Evolutionary conservation across 2,797 vertebrate species (phyloP).

Genomic region (Agapornis canus): DNA sequence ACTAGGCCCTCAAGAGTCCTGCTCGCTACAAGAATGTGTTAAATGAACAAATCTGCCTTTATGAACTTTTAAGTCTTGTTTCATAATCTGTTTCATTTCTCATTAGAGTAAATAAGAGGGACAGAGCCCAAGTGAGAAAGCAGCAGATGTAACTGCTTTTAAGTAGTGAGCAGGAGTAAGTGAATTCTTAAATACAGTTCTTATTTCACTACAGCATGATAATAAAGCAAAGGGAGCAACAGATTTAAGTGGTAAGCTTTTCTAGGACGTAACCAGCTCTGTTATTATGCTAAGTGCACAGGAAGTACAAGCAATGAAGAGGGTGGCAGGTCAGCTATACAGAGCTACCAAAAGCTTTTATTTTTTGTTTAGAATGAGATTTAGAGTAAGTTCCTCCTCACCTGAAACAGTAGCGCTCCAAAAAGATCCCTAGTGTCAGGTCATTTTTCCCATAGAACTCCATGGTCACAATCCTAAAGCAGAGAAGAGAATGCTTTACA

Average conservation of each 20-base stretch:
- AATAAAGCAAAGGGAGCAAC: background rate
- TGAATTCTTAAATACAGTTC: background rate
- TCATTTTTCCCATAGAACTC: constrained; percentile 99
- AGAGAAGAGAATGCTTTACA: constrained; percentile 23
- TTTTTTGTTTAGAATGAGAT: background rate
- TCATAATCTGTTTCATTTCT: background rate
- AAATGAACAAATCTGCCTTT: background rate
- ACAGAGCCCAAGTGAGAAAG: background rate
- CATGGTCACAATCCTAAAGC: constrained; percentile 96
- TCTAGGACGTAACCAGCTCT: background rate
- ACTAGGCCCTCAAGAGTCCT: no score
- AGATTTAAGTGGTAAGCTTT: background rate
- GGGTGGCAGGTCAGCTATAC: background rate
- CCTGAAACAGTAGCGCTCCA: constrained; percentile 98
- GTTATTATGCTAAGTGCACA: background rate
- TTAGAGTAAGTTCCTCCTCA: constrained; percentile 59
- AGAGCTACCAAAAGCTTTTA: background rate
- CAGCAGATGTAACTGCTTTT: background rate
- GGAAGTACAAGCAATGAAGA: background rate
- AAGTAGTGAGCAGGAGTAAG: background rate
- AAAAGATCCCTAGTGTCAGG: constrained; percentile 93
- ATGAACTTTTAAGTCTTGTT: background rate
- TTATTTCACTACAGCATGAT: background rate
- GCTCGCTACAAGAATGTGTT: background rate
- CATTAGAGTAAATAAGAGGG: background rate